Base-by-base conservation (phyloP, 2,797 vertebrate species). In the Mionectes olivaceus region DNA sequence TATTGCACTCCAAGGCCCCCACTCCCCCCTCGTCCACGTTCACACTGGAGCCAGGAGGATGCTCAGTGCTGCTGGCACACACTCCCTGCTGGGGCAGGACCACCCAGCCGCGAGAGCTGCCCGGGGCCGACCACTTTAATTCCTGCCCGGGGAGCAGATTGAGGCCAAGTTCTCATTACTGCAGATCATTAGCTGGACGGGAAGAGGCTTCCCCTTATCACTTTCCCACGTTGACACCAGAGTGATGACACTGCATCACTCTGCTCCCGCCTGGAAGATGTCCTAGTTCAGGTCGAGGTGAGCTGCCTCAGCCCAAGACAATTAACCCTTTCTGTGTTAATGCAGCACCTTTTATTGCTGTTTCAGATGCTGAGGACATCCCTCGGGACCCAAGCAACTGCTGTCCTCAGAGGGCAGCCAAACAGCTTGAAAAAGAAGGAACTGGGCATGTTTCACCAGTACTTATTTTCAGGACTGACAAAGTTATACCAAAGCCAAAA, bases 81-180 rank as follows among this genome's bases (percentile, higher is more conserved):
- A 5, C 10, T 37, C 50, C 71, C 68, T 3, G 39, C 47, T 2
- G 5, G 24, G 76, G 30, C 75, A 71, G 89, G 92, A 88, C 88
- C 85, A 83, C 88, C 87, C 94, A 87, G 63, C 50, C 11, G 5
- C n/a, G 2, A 8, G 41, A 47, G 75, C 93, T 43, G 64, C 75
- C 73, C 71, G 56, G 5, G 43, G 39, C 71, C 1, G 8, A 7
- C 49, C 0, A 0, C 43, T 89, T 39, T n/a, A 64, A 70, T 59
- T 69, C 85, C 85, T 74, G 88, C 52, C 81, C 7, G 0, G 53
- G 22, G 76, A 81, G 67, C 47, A 23, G 75, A 41, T 2, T 21
- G 52, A 67, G 78, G 83, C 95, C 94, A 94, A 89, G 75, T 63
- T 87, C 92, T 94, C 87, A 80, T 92, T 89, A 70, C 43, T 28